These are phyloP conservation scores for Morbakka virulenta DNA, from an alignment of 30 jellyfish, hydroid and myxozoan genomes.

Conservation along the genomic window DNA sequence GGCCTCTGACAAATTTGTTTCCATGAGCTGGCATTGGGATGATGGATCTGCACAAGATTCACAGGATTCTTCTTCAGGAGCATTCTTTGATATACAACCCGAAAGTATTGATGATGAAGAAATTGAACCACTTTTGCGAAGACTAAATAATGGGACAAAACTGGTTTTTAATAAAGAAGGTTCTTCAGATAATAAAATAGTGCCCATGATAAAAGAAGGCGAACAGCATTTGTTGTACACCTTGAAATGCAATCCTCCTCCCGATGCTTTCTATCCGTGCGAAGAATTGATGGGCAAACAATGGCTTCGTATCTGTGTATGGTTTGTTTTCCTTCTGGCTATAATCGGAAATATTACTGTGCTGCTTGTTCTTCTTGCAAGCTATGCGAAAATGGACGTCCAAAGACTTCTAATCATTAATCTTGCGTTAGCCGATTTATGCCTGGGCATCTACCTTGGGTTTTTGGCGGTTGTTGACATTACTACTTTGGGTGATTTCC, in stretches of 20 bases:
- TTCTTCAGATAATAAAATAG: no score
- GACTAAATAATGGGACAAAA: no score
- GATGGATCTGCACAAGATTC: no score
- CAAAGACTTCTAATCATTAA: conserved; percentile 82
- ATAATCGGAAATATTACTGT: conserved; percentile 81
- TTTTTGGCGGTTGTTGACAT: conserved; percentile 80
- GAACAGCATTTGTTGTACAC: no score
- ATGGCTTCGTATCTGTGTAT: conserved; percentile 95
- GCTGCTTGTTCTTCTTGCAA: conserved; percentile 61
- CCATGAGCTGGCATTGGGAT: no score
- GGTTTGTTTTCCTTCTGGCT: conserved; percentile 93
- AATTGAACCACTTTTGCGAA: no score
- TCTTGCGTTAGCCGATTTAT: conserved; percentile 86
- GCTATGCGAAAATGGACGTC: conserved; percentile 75
- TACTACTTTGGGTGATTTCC: conserved; percentile 83
- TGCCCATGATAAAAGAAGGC: no score
- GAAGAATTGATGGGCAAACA: conserved; percentile 88
- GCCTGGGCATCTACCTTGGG: conserved; percentile 81
- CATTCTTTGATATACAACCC: no score
- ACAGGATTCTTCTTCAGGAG: no score
- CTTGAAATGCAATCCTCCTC: conserved; percentile 83
- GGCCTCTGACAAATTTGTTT: no score
- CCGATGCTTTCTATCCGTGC: conserved; percentile 96
- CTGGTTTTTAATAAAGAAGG: no score
- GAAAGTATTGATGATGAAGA: no score